A percentile compares a stretch with the other conserved stretches of the same genome.
Conservation (phyloP, 2,888 invertebrate genomes). For the Orchestes rusci region DNA sequence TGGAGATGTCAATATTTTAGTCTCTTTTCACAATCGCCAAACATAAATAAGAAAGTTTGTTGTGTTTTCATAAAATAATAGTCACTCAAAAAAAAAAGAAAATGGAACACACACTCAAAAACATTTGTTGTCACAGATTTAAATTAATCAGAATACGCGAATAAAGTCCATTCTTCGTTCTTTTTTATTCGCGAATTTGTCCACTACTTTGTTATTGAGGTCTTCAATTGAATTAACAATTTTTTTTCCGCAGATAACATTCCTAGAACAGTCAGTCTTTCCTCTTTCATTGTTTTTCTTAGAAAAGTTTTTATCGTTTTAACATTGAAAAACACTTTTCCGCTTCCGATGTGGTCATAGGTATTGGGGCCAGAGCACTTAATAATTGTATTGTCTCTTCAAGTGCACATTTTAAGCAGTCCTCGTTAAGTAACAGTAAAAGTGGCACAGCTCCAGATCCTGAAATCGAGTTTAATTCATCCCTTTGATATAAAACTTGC, state of each 20-base stretch:
- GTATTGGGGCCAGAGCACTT: conserved; percentile 13
- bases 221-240: conserved; percentile 15
- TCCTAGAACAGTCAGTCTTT: conserved; percentile 6
- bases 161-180: too few species aligned
- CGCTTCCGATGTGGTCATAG: conserved; percentile 11
- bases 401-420: conserved; percentile 9
- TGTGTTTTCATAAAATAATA: too few species aligned
- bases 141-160: too few species aligned
- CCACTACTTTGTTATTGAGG: conserved; percentile 16
- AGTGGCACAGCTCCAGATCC: conserved; percentile 14
- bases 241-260: conserved; percentile 14
- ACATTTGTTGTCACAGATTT: too few species aligned
- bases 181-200: conserved; percentile 14
- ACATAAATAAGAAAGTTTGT: too few species aligned
- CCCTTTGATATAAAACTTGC: conserved; percentile 17
- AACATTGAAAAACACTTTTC: conserved; percentile 12
- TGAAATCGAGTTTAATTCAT: conserved; percentile 13
- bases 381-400: conserved; percentile 14
- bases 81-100: too few species aligned
- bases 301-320: conserved; percentile 13
- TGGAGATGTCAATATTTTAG: too few species aligned
- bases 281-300: conserved; percentile 6
- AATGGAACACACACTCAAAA: too few species aligned
- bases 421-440: conserved; percentile 10
- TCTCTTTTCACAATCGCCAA: too few species aligned